Base-by-base conservation (phyloP, 2,797 vertebrate species). In the Tachyglossus aculeatus region DNA sequence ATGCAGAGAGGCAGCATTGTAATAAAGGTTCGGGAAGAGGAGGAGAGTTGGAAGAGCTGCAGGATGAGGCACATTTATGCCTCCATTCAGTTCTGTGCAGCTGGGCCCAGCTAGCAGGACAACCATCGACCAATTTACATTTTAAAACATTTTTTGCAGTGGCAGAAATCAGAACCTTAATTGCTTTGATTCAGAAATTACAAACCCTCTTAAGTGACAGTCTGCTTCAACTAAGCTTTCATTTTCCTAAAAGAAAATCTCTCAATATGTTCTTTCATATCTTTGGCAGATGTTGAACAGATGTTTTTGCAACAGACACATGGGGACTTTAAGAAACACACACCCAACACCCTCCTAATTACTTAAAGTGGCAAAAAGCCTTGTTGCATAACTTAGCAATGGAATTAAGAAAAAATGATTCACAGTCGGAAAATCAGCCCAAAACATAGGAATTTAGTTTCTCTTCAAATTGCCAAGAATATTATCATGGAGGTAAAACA, bases 221-320 rank as follows among this genome's bases (percentile, higher is more conserved):
- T 79, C 78, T 76, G 47, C 43, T 78, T n/a, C n/a, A n/a, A n/a
- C n/a, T n/a, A n/a, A n/a, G 27, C 53, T 48, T 78, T 54, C 63
- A 71, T 73, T 48, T 66, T 87, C 70, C 48, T 57, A 83, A 71
- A 81, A 61, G 32, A 38, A 8, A 0, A 73, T 87, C 78, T 45
- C 52, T 82, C 44, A 47, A 60, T 77, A 62, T 41, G 41, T 68
- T 38, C 39, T 36, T 74, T 72, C 58, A 77, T 71, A 27, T 65
- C 54, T 74, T 66, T 63, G 83, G 80, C 90, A 92, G 87, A 86
- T 92, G 90, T 86, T 78, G 75, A 82, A 57, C 92, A 93, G 88
- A 89, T 90, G 90, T 78, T 90, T 88, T 81, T 55, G 54, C 71
- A 71, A 55, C 47, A 77, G 74, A 70, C 88, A 91, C 78, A 88